Evolutionary conservation across 2,113 vertebrate species (phyloP).

Genomic region (Chloropsis cyanopogon): DNA sequence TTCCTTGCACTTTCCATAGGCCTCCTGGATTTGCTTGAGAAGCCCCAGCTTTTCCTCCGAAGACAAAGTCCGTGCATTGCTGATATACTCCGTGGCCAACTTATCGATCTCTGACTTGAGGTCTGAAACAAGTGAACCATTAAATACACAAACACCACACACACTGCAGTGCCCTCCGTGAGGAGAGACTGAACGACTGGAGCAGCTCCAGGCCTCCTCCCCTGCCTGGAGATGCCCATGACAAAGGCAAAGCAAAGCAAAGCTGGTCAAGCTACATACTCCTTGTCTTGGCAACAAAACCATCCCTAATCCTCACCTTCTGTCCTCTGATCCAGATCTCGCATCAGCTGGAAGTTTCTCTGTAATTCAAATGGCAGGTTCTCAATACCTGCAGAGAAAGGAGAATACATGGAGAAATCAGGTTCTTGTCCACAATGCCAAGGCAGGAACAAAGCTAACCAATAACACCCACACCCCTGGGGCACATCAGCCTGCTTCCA

Average conservation of each 20-base stretch:
- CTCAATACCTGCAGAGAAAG: constrained; percentile 85
- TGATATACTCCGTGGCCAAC: constrained; percentile 92
- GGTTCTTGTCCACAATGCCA: fast-evolving
- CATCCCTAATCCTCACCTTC: constrained; percentile 78
- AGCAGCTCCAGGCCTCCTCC: background rate
- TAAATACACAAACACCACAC: background rate
- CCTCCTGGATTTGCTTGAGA: constrained; percentile 92
- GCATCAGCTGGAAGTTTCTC: constrained; percentile 97
- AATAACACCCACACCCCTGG: background rate
- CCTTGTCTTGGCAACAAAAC: background rate
- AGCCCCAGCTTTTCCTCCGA: constrained; percentile 91
- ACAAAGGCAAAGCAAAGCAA: background rate
- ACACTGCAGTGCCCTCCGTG: background rate
- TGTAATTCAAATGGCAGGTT: constrained; percentile 95
- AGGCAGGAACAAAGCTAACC: background rate
- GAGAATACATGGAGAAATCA: background rate
- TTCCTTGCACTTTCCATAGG: constrained; percentile 95
- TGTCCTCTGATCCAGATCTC: constrained; percentile 93
- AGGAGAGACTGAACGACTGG: background rate
- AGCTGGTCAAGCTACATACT: background rate
- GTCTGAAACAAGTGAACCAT: constrained; percentile 74
- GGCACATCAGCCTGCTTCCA: background rate
- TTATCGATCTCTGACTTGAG: constrained; percentile 94
- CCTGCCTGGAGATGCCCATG: background rate
- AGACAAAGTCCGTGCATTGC: constrained; percentile 85